Evolutionary conservation across 2,888 invertebrate species (phyloP).

Genomic region (Petrolisthes cinctipes): DNA sequence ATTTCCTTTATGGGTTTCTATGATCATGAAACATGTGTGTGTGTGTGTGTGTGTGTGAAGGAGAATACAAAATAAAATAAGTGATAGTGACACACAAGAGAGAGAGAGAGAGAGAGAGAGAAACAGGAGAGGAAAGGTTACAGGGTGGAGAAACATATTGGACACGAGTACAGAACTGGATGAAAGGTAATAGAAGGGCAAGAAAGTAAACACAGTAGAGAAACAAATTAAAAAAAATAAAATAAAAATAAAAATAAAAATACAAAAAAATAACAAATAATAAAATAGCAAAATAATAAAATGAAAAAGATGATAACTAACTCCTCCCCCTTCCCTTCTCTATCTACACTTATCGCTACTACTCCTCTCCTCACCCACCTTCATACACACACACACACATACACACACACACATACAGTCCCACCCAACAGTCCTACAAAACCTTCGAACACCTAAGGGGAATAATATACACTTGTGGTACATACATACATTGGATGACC

Average conservation of each 20-base stretch:
- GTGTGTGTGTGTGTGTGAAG: background rate
- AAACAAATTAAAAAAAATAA: too few species aligned
- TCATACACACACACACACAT: background rate
- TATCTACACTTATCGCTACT: too few species aligned
- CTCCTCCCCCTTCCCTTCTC: too few species aligned
- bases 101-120: background rate
- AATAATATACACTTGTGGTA: too few species aligned
- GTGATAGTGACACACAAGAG: too few species aligned
- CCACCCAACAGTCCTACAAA: too few species aligned
- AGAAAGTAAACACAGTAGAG: background rate
- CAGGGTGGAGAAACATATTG: background rate
- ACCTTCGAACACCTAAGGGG: too few species aligned
- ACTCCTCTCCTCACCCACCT: too few species aligned
- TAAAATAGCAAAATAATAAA: constrained; percentile 12
- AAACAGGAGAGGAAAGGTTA: background rate
- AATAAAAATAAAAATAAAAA: too few species aligned
- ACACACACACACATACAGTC: background rate
- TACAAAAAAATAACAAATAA: background rate
- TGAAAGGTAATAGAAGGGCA: background rate
- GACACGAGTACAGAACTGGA: background rate
- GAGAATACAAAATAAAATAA: too few species aligned
- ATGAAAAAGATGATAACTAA: too few species aligned
- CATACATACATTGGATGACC: too few species aligned
- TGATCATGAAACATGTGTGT: background rate
- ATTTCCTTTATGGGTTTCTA: background rate